A percentile compares a stretch with the other conserved stretches of the same genome.
Evolutionary conservation across 2,113 vertebrate species (phyloP).

Genomic region (Dipodomys ordii): DNA sequence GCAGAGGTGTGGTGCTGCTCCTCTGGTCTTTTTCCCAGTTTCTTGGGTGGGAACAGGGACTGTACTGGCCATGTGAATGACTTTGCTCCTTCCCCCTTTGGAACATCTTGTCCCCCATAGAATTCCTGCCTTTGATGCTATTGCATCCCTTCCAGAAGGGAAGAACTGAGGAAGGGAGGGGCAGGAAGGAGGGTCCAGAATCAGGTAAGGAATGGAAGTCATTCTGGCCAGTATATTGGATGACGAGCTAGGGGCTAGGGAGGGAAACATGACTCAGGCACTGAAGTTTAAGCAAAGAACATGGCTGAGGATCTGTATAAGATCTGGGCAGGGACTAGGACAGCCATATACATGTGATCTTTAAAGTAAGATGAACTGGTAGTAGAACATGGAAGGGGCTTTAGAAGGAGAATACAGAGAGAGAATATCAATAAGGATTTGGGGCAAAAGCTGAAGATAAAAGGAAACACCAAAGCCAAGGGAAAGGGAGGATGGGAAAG

Average conservation of each 20-base stretch:
- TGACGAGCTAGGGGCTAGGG: neutral
- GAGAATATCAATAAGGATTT: neutral
- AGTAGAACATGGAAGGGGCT: neutral
- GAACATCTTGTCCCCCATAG: neutral
- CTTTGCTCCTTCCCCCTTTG: neutral
- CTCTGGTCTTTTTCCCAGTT: slow-evolving; percentile 22
- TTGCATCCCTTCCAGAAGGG: neutral
- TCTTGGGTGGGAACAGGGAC: slow-evolving; percentile 22
- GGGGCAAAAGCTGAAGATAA: neutral
- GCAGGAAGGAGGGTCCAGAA: neutral
- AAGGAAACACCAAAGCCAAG: neutral
- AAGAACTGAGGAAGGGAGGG: neutral
- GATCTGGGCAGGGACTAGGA: neutral
- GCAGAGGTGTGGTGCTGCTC: slow-evolving; percentile 19
- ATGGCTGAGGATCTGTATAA: neutral
- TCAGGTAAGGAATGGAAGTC: neutral
- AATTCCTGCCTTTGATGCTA: slow-evolving; percentile 24
- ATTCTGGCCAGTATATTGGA: neutral
- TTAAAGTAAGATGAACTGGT: slow-evolving; percentile 29
- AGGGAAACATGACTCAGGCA: neutral
- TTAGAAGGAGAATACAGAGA: neutral
- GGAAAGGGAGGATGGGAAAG: neutral
- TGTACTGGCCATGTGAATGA: neutral
- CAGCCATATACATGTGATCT: neutral
- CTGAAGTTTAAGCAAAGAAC: slow-evolving; percentile 47